Percentiles rank a stretch among this genome's conserved stretches.
phyloP scores from a whole-genome alignment of 2,797 vertebrate genomes.

The Scolopax rusticola region DNA sequence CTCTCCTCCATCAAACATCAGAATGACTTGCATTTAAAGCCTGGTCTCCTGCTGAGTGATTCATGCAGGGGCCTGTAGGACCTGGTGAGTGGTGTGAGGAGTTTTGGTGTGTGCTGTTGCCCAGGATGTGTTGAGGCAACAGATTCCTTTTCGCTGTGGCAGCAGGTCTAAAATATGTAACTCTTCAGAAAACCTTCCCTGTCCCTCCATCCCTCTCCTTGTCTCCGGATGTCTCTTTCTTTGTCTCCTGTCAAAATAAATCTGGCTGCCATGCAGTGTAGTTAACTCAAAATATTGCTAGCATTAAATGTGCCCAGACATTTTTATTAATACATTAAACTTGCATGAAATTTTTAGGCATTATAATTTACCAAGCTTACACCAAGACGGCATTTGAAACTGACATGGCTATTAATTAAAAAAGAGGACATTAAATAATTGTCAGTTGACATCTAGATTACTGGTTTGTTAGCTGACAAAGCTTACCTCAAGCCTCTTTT shows the following conservation, averaged over 20 bases:
- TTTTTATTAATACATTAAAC: constrained; percentile 76
- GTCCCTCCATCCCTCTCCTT: constrained; percentile 7
- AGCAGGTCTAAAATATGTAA: background rate
- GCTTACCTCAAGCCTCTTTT: constrained; percentile 20
- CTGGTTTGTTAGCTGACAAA: constrained; percentile 46
- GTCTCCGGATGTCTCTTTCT: background rate
- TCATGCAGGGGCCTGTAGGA: background rate
- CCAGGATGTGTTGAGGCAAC: background rate
- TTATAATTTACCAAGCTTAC: constrained; percentile 72
- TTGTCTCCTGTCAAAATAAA: constrained; percentile 67
- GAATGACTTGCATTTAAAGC: constrained; percentile 1
- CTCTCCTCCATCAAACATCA: background rate
- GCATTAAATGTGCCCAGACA: constrained; percentile 68
- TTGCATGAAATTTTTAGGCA: constrained; percentile 64
- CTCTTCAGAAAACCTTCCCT: background rate
- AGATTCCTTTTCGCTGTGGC: background rate
- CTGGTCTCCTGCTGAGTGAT: background rate
- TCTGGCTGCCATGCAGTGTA: constrained; percentile 55
- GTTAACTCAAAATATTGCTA: constrained; percentile 74
- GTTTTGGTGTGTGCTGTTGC: background rate
- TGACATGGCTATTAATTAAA: constrained; percentile 70
- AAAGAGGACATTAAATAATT: constrained; percentile 54
- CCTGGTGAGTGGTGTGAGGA: background rate
- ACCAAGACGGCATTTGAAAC: constrained; percentile 63
- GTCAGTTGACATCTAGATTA: constrained; percentile 54